phyloP scores from a whole-genome alignment of 1,140 invertebrate species.

The Anagrus nilaparvatae region DNA sequence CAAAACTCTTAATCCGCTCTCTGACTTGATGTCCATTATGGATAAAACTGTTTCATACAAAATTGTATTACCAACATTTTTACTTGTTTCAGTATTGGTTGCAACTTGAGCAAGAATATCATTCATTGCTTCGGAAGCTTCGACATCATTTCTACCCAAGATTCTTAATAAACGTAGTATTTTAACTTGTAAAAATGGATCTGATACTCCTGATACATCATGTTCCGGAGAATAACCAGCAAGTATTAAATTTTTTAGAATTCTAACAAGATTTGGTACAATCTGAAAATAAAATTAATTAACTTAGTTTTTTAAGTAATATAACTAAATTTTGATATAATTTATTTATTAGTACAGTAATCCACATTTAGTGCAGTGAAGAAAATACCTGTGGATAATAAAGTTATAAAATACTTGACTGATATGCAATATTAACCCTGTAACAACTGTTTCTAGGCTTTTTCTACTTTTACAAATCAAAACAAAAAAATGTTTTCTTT shows the following conservation, averaged over 20 bases:
- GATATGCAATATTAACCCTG: no score
- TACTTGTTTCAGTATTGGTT: constrained; percentile 95
- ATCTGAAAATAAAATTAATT: constrained; percentile 58
- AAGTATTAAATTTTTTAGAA: constrained; percentile 95
- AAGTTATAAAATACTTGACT: constrained; percentile 38
- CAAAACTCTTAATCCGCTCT: constrained; percentile 82
- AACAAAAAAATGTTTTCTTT: constrained; percentile 6
- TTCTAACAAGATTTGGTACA: constrained; percentile 95
- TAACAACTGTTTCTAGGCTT: constrained; percentile 41
- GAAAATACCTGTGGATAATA: constrained; percentile 29
- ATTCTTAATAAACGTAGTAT: constrained; percentile 89
- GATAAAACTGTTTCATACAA: constrained; percentile 95
- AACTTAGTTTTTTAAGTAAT: constrained; percentile 34
- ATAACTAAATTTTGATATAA: constrained; percentile 16
- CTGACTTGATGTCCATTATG: constrained; percentile 97
- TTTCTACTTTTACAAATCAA: constrained; percentile 4
- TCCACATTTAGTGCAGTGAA: constrained; percentile 18
- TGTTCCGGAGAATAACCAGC: constrained; percentile 99
- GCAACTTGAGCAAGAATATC: constrained; percentile 98
- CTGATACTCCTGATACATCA: constrained; percentile 98
- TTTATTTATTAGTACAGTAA: neutral
- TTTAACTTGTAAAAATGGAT: constrained; percentile 99
- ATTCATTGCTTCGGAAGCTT: constrained; percentile 99
- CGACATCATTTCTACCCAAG: constrained; percentile 89
- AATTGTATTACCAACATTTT: constrained; percentile 98